Base-by-base conservation (phyloP, 1,140 invertebrate species). In the Sinella curviseta region DNA sequence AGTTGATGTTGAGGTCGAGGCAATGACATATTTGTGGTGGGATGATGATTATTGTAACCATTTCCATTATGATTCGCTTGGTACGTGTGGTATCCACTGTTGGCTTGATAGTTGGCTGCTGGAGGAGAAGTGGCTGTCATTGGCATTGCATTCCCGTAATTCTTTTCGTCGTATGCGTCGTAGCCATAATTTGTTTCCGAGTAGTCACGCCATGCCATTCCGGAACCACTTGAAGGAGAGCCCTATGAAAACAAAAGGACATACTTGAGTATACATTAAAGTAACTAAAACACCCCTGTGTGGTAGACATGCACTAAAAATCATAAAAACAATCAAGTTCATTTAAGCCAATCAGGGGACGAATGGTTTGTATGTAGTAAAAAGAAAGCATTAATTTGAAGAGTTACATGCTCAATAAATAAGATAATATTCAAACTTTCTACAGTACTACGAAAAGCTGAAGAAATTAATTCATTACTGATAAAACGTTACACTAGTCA, bases 191-290 rank as follows among this genome's bases (percentile, higher is more conserved):
- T 83, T 1, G 82, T 82, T 57, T 82, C 80, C 0, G 83, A 82
- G 31, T 83, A 83, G 73, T 83, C 83, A 60, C 83, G 30, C 83
- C 83, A 83, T 16, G 81, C 79, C 81, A 82, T 83, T 20, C 81
- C 83, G 12, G 79, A 79, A 12, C 82, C 81, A 70, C 79, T 79
- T 24, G 78, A 81, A 28, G 80, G 82, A 28, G 80, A 79, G 31
- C 76, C 77, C 82, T 83, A 73, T 16, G 70, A 36, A 36, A 75
- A 35, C 39, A 48, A 74, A 28, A 74, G 33, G 14, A 35, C n/a
- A n/a, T n/a, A n/a, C n/a, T 67, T 28, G 24, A n/a, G 12, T 67
- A 67, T 67, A 20, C 12, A 54, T n/a, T 78, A 75, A 74, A 28
- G 60, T 67, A 67, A 12, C 17, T 24, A 28, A 67, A 67, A 8